Evolutionary conservation across 2,113 vertebrate species (phyloP).

Genomic region (Microtus montanus): DNA sequence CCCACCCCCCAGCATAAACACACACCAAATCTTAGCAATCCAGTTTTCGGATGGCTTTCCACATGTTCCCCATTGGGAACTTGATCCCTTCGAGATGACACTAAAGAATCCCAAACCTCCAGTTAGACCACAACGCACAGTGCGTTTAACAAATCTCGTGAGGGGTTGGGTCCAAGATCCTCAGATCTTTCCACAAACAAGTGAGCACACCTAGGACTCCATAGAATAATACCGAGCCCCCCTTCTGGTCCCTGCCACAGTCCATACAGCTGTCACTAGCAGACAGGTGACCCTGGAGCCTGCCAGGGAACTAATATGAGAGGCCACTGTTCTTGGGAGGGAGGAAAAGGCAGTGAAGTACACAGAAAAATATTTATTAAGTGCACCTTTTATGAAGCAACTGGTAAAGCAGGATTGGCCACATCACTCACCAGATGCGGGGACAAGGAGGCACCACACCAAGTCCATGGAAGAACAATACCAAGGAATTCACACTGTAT

Average conservation of each 20-base stretch:
- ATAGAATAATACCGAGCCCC: neutral
- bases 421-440: neutral
- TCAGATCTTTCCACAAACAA: neutral
- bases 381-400: slow-evolving; percentile 19
- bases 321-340: neutral
- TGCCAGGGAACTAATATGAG: rapidly evolving
- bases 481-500: neutral
- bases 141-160: neutral
- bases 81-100: neutral
- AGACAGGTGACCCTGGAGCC: neutral
- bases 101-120: neutral
- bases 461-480: neutral
- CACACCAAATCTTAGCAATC: neutral
- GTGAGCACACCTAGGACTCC: neutral
- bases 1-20: neutral
- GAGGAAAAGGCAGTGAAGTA: neutral
- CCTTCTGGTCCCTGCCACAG: rapidly evolving
- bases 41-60: neutral
- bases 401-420: neutral
- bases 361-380: slow-evolving; percentile 40
- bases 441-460: neutral
- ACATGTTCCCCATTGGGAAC: neutral
- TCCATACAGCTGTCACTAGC: neutral
- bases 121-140: neutral
- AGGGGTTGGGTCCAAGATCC: neutral